Evolutionary conservation across 2,797 vertebrate species (phyloP), one percentile per base, ranked within the genome.

Genomic region (Macropodus opercularis): DNA sequence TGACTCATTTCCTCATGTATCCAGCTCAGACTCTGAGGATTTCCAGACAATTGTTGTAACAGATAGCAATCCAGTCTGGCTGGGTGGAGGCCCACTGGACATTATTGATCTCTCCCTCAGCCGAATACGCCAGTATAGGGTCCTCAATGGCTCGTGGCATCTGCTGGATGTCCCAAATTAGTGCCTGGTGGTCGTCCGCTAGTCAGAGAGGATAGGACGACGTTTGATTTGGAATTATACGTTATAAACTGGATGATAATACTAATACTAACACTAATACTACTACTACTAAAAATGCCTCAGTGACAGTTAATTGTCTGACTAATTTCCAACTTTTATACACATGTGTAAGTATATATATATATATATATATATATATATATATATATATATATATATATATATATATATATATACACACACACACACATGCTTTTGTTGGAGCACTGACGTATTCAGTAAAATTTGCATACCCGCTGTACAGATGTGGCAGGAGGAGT

Each of bases 101-200:
- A 18, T 96, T 96, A 93, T 98, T 96, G 93, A 98, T 96, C 86
- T 95, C 94, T 49, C 95, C 94, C 81, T 95, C 94, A 0, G 95
- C 94, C 48, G 95, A 96, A 85, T 96, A 95, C 54, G 95, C 95
- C 93, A 95, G 89, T 80, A 97, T 98, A 3, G 95, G 95, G 85
- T 96, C 95, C 87, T 96, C 94, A 38, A 95, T 96, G 81, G 94
- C 96, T 56, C 93, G 91, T 5, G 95, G 96, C 95, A 96, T 96
- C 80, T 96, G 95, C 89, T 96, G 96, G 84, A 97, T 98, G 81
- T 97, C 96, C 96, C 96, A 97, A 87, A 98, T 98, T 81, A 96
- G 91, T 59, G 95, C 95, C 91, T 97, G 95, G 89, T 96, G 95
- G 85, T 97, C 94, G 76, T 96, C 95, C 17, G 92, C 95, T 96